Base-by-base conservation (phyloP, 2,113 vertebrate genomes). In the Egretta garzetta region DNA sequence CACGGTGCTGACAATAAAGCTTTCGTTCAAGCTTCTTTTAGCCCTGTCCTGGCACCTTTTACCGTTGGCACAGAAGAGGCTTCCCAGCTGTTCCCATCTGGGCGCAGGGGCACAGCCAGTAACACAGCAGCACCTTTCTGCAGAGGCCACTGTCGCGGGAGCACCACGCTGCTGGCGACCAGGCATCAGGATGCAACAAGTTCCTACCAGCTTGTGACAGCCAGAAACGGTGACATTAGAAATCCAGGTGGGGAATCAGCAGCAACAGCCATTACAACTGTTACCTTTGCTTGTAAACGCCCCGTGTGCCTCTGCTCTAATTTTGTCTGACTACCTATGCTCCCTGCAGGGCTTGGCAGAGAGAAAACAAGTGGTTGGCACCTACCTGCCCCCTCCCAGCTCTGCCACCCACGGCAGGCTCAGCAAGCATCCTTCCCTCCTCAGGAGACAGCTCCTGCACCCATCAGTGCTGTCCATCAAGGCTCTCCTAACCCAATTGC, bases 41-140 rank as follows among this genome's bases (percentile, higher is more conserved):
- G n/a, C 23, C 32, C 67, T 21, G 20, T 52, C 64, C 83, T 47
- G 43, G 27, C 27, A 10, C 30, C 37, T 52, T 47, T 10, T 12
- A 22, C 8, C 2, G 5, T 2, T 15, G 37, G 50, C 37, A 19
- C 14, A 0, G 11, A 23, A 17, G 32, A 64, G 47, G 33, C 39
- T n/a, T 23, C 50, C 49, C 71, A 27, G 56, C 8, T 32, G 41
- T 14, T 24, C 67, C 10, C 10, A 1, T 4, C 0, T 0, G 37
- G 49, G 35, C 4, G 12, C 45, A 14, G 79, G 45, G 26, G 5
- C 39, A 13, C 49, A 35, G 43, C 5, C 28, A 17, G 43, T 3
- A 18, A 8, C 4, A 3, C 12, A 3, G 22, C 52, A 60, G 24
- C 75, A 35, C 20, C n/a, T 4, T 27, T 19, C 37, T 2, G 4